Evolutionary conservation across 2,113 vertebrate genomes (phyloP).

Genomic region (Nesogale talazaci): DNA sequence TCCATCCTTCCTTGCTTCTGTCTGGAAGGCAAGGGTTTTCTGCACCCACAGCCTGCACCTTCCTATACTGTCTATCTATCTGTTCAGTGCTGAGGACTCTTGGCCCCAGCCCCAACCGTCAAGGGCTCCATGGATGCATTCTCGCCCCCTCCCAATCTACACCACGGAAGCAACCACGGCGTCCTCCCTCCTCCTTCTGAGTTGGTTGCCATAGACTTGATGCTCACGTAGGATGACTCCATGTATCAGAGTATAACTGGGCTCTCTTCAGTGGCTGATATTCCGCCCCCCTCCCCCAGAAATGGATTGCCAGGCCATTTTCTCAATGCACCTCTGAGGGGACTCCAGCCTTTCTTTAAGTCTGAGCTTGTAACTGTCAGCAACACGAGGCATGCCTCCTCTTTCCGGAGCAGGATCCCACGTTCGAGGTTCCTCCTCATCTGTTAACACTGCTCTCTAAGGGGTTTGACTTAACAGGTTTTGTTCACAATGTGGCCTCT

Average conservation of each 20-base stretch:
- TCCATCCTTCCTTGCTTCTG: neutral
- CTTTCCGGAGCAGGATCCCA: neutral
- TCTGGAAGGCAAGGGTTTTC: neutral
- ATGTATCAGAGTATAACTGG: neutral
- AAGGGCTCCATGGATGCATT: neutral
- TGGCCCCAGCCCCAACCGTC: neutral
- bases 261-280: neutral
- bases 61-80: neutral
- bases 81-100: neutral
- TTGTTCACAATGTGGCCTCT: neutral
- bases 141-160: neutral
- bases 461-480: neutral
- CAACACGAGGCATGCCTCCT: neutral
- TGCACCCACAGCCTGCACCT: neutral
- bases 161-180: neutral
- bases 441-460: neutral
- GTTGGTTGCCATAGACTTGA: neutral
- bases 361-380: neutral
- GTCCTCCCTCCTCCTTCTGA: neutral
- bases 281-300: neutral
- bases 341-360: neutral
- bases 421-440: neutral
- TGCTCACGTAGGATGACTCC: neutral
- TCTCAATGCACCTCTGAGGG: neutral
- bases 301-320: neutral